These are phyloP conservation scores for Laothoe populi DNA, from an alignment of 2,888 invertebrate species.

Conservation along the genomic window DNA sequence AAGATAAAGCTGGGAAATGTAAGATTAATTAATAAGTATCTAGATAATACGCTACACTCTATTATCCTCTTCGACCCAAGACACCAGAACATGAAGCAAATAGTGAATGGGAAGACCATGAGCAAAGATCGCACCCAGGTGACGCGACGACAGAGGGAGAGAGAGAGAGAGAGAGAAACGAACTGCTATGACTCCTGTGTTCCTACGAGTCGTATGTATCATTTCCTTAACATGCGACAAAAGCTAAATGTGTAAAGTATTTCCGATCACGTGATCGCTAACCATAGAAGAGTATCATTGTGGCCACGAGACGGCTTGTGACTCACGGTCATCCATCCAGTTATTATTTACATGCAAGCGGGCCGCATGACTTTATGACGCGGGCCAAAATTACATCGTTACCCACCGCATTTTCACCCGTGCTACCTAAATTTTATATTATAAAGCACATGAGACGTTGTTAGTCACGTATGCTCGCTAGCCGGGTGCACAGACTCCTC, in stretches of 20 bases:
- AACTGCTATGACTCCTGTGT: too few species aligned
- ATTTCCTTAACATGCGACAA: constrained; percentile 4
- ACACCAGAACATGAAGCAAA: too few species aligned
- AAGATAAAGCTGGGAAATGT: too few species aligned
- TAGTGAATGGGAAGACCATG: too few species aligned
- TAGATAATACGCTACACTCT: too few species aligned
- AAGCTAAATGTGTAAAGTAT: constrained; percentile 3
- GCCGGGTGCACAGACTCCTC: constrained; percentile 68
- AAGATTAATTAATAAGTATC: too few species aligned
- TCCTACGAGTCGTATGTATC: neutral
- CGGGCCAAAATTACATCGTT: constrained; percentile 71
- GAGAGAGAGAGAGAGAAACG: too few species aligned
- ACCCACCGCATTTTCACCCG: constrained; percentile 60
- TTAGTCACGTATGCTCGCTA: constrained; percentile 76
- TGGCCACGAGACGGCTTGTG: constrained; percentile 29
- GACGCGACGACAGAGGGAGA: too few species aligned
- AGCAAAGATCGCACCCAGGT: too few species aligned
- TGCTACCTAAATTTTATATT: constrained; percentile 75
- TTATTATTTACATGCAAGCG: constrained; percentile 57
- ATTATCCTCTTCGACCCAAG: too few species aligned
- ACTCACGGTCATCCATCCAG: constrained; percentile 40
- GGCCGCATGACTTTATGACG: constrained; percentile 59
- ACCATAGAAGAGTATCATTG: constrained; percentile 4
- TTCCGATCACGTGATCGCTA: constrained; percentile 20
- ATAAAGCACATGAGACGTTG: constrained; percentile 65